phyloP scores from a whole-genome alignment of 2,888 invertebrate genomes.

The Myathropa florea region DNA sequence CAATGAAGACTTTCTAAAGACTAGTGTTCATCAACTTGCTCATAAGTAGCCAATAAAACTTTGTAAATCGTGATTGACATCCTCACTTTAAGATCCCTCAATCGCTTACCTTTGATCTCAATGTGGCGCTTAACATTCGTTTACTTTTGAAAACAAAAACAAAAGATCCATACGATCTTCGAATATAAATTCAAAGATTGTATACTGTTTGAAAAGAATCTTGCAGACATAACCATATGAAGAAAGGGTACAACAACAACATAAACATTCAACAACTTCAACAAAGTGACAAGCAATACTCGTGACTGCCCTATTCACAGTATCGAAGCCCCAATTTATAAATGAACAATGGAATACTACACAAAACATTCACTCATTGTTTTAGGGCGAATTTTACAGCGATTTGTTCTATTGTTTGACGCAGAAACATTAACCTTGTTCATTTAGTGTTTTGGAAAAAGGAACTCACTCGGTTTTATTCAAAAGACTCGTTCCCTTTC shows the following conservation, averaged over 20 bases:
- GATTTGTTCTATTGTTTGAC: slow-evolving; percentile 32
- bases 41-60: too few species aligned
- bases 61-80: background rate
- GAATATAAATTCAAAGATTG: slow-evolving; percentile 3
- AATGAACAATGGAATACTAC: slow-evolving; percentile 36
- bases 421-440: slow-evolving; percentile 41
- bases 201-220: background rate
- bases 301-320: slow-evolving; percentile 7
- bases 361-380: slow-evolving; percentile 27
- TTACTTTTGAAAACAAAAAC: background rate
- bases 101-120: slow-evolving; percentile 11
- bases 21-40: too few species aligned
- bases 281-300: slow-evolving; percentile 29
- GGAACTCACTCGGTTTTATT: slow-evolving; percentile 16
- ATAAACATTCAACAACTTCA: slow-evolving; percentile 24
- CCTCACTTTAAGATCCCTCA: background rate
- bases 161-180: background rate
- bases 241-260: background rate
- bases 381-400: slow-evolving; percentile 26
- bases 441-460: slow-evolving; percentile 43
- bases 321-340: slow-evolving; percentile 6
- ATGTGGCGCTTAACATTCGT: slow-evolving; percentile 20
- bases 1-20: too few species aligned
- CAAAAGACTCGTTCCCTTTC: slow-evolving; percentile 25
- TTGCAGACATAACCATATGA: slow-evolving; percentile 3